These are phyloP conservation scores for Oreochromis tanganicae DNA, from an alignment of 2,113 vertebrate genomes.

Conservation along the genomic window DNA sequence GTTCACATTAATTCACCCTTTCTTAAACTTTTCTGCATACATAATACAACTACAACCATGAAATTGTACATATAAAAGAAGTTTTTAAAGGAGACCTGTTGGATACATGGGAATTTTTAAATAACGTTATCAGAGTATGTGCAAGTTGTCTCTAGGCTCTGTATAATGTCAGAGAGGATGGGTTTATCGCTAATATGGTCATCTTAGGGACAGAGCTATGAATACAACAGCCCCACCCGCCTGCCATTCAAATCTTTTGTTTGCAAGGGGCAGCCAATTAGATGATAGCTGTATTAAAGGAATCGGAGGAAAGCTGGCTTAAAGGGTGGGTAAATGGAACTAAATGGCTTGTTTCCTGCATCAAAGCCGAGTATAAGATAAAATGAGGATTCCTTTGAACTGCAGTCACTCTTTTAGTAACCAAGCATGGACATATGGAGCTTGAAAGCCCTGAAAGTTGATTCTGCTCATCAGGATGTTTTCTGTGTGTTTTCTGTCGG, in stretches of 20 bases:
- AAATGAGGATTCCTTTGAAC: not conserved
- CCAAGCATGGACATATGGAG: not conserved
- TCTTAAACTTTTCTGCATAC: not conserved
- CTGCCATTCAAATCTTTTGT: not conserved
- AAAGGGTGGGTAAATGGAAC: accelerated
- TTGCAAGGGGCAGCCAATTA: not conserved
- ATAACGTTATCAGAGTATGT: not conserved
- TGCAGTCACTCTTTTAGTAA: not conserved
- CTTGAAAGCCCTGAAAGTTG: not conserved
- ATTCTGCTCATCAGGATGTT: not conserved
- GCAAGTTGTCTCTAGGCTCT: not conserved
- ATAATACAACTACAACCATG: accelerated
- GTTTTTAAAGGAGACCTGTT: not conserved
- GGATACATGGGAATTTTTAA: not conserved
- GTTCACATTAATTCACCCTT: not conserved
- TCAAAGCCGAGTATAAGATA: not conserved
- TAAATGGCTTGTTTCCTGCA: not conserved
- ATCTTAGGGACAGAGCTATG: not conserved
- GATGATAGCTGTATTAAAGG: not conserved
- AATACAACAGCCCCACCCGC: not conserved
- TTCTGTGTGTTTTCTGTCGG: accelerated
- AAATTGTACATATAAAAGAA: accelerated
- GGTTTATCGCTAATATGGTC: not conserved
- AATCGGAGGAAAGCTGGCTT: not conserved
- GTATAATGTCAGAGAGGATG: not conserved